Evolutionary conservation across 2,888 invertebrate genomes (phyloP).

Genomic region (Chrysomela aeneicollis): DNA sequence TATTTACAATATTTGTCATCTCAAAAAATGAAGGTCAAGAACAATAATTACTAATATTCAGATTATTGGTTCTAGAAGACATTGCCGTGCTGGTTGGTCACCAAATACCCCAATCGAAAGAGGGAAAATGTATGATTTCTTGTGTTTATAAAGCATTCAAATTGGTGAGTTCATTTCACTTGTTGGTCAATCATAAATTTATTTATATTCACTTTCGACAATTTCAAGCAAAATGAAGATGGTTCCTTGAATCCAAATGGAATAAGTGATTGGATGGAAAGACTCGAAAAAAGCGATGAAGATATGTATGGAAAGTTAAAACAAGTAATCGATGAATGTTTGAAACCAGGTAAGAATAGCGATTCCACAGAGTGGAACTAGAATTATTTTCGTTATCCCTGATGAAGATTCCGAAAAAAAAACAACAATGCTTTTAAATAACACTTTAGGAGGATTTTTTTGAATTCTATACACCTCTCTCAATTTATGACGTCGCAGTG

Average conservation of each 20-base stretch:
- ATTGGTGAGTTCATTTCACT: conserved; percentile 39
- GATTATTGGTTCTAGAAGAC: conserved; percentile 43
- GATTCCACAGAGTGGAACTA: too few species aligned
- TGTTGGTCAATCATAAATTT: too few species aligned
- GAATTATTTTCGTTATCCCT: too few species aligned
- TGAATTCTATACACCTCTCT: too few species aligned
- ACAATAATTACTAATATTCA: too few species aligned
- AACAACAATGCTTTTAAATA: too few species aligned
- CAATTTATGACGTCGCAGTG: too few species aligned
- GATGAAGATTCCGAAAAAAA: too few species aligned
- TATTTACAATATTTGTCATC: too few species aligned
- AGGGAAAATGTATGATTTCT: conserved; percentile 45
- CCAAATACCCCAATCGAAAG: conserved; percentile 38
- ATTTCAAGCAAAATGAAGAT: conserved; percentile 6
- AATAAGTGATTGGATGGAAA: neutral
- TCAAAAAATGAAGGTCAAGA: too few species aligned
- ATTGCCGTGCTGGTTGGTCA: conserved; percentile 38
- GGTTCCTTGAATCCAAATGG: neutral
- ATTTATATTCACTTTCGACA: neutral
- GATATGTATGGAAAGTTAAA: neutral
- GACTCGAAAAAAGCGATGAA: neutral
- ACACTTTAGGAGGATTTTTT: too few species aligned
- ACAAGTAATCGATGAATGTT: neutral
- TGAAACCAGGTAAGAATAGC: neutral
- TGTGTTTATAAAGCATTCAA: conserved; percentile 40